These are phyloP conservation scores for Solenopsis fugax DNA, from an alignment of 1,140 invertebrate species.

Conservation along the genomic window DNA sequence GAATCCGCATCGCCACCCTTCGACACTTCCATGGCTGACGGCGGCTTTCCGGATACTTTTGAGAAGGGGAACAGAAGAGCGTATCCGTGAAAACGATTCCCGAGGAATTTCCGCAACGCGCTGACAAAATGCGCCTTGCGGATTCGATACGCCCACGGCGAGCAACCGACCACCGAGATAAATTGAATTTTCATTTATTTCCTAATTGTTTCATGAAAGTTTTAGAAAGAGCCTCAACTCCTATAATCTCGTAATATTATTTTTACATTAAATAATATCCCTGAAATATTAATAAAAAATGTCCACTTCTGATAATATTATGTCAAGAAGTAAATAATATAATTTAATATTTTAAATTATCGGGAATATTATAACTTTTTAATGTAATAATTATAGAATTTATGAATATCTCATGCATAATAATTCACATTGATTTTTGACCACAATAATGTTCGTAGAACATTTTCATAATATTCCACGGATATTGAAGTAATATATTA, in stretches of 20 bases:
- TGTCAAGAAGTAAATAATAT: too few relatives aligned
- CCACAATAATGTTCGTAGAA: too few relatives aligned
- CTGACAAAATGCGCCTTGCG: conserved; percentile 13
- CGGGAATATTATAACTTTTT: not conserved
- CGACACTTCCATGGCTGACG: conserved; percentile 71
- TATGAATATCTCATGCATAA: too few relatives aligned
- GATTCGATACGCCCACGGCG: not conserved
- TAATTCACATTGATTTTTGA: too few relatives aligned
- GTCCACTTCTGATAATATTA: too few relatives aligned
- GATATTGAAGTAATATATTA: too few relatives aligned
- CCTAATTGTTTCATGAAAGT: not conserved
- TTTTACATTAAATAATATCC: too few relatives aligned
- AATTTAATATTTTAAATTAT: too few relatives aligned
- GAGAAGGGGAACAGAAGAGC: conserved; percentile 21
- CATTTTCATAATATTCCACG: too few relatives aligned
- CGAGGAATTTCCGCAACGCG: conserved; percentile 9
- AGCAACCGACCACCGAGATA: not conserved
- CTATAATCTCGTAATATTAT: too few relatives aligned
- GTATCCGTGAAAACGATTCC: conserved; percentile 40
- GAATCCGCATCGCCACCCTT: conserved; percentile 61
- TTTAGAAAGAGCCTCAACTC: not conserved
- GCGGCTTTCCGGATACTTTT: conserved; percentile 41
- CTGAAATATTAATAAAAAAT: too few relatives aligned
- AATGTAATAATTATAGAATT: too few relatives aligned
- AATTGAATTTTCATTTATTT: conserved; percentile 7